Evolutionary conservation across 2,888 invertebrate species (phyloP).

Genomic region (Trypoxylon attenuatum): DNA sequence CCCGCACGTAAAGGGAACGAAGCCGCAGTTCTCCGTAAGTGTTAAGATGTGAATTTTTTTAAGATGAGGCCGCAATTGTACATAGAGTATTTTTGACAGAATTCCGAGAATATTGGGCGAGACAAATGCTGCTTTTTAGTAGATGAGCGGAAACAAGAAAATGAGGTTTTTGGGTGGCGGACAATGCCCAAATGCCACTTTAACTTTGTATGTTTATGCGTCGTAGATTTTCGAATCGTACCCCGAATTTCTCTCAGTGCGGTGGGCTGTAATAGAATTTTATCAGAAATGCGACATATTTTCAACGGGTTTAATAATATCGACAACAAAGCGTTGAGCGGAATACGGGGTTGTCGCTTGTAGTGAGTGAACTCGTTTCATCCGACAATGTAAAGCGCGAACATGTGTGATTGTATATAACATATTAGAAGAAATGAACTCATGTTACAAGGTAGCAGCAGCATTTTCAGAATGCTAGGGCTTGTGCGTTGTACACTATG

Average conservation of each 20-base stretch:
- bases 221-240: constrained; percentile 44
- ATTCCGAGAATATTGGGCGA: constrained; percentile 42
- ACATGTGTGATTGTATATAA: constrained; percentile 67
- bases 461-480: constrained; percentile 61
- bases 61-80: constrained; percentile 40
- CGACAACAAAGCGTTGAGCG: constrained; percentile 32
- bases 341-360: constrained; percentile 54
- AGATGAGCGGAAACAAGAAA: constrained; percentile 22
- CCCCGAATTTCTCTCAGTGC: constrained; percentile 43
- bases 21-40: constrained; percentile 30
- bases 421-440: constrained; percentile 49
- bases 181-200: constrained; percentile 39
- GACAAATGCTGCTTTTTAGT: constrained; percentile 53
- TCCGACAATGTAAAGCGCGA: constrained; percentile 50
- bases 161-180: constrained; percentile 33
- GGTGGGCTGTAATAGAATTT: constrained; percentile 26
- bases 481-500: constrained; percentile 65
- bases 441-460: constrained; percentile 57
- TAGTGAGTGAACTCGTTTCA: constrained; percentile 57
- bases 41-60: constrained; percentile 36
- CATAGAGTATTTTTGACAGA: constrained; percentile 65
- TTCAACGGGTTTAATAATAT: constrained; percentile 47
- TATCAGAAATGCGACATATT: constrained; percentile 43
- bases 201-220: constrained; percentile 65
- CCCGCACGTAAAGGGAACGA: constrained; percentile 8